Conservation (phyloP, 1,140 invertebrate genomes). For the Augochlora pura region DNA sequence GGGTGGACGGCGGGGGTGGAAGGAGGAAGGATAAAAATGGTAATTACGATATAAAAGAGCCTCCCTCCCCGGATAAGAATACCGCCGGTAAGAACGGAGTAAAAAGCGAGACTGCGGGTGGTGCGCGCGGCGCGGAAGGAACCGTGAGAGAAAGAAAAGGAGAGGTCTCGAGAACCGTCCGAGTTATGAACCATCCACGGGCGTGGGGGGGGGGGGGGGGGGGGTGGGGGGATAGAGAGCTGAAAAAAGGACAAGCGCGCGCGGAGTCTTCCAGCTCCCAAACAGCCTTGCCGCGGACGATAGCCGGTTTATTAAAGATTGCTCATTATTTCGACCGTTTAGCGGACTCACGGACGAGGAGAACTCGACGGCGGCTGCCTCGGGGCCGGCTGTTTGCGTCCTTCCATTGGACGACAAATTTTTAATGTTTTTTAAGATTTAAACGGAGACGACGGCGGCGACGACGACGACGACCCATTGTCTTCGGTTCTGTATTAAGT, state of each 20-base stretch:
- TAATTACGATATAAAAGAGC: constrained; percentile 78
- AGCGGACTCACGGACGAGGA: not conserved
- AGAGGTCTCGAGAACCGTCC: constrained; percentile 52
- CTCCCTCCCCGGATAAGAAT: constrained; percentile 73
- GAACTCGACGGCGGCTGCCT: not conserved
- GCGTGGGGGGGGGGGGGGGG: constrained; percentile 15
- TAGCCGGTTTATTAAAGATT: constrained; percentile 69
- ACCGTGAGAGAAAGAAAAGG: constrained; percentile 17
- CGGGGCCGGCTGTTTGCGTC: not conserved
- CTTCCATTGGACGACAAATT: constrained; percentile 35
- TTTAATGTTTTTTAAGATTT: constrained; percentile 5
- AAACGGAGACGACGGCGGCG: not conserved
- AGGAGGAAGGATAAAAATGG: constrained; percentile 76
- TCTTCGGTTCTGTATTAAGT: not conserved
- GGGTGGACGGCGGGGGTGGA: too few relatives aligned
- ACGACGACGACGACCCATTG: not conserved
- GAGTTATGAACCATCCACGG: constrained; percentile 64
- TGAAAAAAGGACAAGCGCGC: constrained; percentile 17
- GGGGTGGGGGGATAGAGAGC: not conserved
- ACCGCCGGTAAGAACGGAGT: constrained; percentile 52
- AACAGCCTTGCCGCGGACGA: constrained; percentile 29
- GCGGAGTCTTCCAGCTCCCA: constrained; percentile 46
- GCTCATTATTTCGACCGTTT: constrained; percentile 56
- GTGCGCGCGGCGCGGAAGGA: not conserved
- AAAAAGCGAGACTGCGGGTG: constrained; percentile 3